A percentile compares a stretch with the other conserved stretches of the same genome.
phyloP scores from a whole-genome alignment of 2,888 invertebrate genomes.

The Rhogogaster chlorosoma region DNA sequence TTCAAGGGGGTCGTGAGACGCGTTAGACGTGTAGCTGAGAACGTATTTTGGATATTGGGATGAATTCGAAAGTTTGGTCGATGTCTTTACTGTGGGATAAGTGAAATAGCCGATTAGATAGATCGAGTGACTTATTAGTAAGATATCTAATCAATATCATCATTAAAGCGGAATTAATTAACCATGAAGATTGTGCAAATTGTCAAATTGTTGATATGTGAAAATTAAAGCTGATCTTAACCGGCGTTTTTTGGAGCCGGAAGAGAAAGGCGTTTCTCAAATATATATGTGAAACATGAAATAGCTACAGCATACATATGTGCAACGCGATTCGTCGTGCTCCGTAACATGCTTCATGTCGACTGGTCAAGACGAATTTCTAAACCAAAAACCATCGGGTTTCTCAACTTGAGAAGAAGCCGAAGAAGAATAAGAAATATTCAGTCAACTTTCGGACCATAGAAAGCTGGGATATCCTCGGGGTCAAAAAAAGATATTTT shows the following conservation, averaged over 20 bases:
- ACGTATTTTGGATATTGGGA: neutral
- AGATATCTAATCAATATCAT: neutral
- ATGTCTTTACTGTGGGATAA: neutral
- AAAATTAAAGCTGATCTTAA: neutral
- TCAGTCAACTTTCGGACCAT: neutral
- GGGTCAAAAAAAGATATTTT: neutral
- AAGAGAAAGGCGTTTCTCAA: constrained; percentile 10
- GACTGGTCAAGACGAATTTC: neutral
- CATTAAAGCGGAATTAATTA: neutral
- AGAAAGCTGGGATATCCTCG: no score
- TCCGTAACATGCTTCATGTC: neutral
- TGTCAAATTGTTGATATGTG: neutral
- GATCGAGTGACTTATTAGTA: neutral
- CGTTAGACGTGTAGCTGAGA: neutral
- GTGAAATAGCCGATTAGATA: neutral
- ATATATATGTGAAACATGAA: neutral
- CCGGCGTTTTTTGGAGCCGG: neutral
- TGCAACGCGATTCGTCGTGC: constrained; percentile 8
- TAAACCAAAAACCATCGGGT: neutral
- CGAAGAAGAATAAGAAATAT: neutral
- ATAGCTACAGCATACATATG: constrained; percentile 4
- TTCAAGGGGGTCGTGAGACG: neutral
- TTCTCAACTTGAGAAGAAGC: neutral
- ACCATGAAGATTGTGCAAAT: neutral
- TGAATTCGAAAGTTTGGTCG: neutral